These are phyloP conservation scores for Argyresthia goedartella DNA, from an alignment of 2,888 invertebrate genomes.

Conservation along the genomic window DNA sequence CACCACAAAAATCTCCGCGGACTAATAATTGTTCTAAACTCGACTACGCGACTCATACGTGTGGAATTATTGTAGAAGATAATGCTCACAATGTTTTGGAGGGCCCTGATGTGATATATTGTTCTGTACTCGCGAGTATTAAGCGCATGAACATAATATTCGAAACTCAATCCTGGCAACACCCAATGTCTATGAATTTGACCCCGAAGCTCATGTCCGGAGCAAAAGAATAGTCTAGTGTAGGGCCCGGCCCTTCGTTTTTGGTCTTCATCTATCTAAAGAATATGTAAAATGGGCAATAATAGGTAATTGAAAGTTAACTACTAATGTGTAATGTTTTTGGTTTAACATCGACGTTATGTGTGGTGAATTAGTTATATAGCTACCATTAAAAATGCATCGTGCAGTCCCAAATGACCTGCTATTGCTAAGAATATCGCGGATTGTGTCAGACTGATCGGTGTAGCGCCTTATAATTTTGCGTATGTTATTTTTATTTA, in stretches of 20 bases:
- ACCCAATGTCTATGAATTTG: conserved; percentile 67
- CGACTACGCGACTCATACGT: too few species aligned
- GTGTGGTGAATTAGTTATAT: conserved; percentile 15
- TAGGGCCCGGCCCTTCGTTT: conserved; percentile 65
- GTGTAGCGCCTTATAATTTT: conserved; percentile 44
- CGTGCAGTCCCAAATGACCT: conserved; percentile 36
- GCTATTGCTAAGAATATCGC: conserved; percentile 63
- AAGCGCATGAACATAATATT: too few species aligned
- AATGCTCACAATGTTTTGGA: too few species aligned
- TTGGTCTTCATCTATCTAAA: conserved; percentile 56
- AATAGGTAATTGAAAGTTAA: conserved; percentile 50
- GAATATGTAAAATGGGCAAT: conserved; percentile 68
- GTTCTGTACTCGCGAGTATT: too few species aligned
- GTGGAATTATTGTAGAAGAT: too few species aligned
- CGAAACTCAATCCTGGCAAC: conserved; percentile 36
- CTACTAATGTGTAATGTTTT: neutral
- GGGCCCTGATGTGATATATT: too few species aligned
- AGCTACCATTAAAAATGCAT: conserved; percentile 41
- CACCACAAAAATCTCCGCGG: conserved; percentile 33
- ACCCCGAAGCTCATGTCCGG: conserved; percentile 70
- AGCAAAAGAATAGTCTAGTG: conserved; percentile 63
- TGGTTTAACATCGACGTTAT: neutral
- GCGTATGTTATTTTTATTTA: conserved; percentile 46
- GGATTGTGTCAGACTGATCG: conserved; percentile 55
- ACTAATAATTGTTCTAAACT: neutral